Base-by-base conservation (phyloP, 2,888 invertebrate species). In the Orthonychiurus folsomi region DNA sequence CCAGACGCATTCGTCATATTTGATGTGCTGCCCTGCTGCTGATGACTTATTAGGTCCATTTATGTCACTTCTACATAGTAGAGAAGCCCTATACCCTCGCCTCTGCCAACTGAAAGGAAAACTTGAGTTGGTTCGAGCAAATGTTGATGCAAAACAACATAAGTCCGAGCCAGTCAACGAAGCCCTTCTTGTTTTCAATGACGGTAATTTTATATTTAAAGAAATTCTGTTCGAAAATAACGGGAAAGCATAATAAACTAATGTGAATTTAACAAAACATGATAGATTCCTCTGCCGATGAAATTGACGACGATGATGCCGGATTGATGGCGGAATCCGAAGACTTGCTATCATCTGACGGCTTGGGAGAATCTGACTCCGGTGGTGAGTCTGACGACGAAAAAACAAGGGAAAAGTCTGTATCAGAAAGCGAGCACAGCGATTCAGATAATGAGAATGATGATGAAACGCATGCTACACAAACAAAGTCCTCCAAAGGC, bases 11-110 rank as follows among this genome's bases (percentile, higher is more conserved):
- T 81, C 84, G 1, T 82, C 83, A 1, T 81, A 84, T 70, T 75
- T 86, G 23, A 78, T 85, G 74, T 81, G 85, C 2, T 83, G 84
- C 75, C 82, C 84, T 2, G 81, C 83, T 60, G 76, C 84, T 37
- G 77, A 81, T 3, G 81, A 82, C 37, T 74, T 81, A 18, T 76
- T 86, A 55, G 79, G 80, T 15, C 80, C 82, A 2, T 77, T 84
- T 66, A 77, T 84, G 72, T 81, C 81, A 65, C 78, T 81, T 53
- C 81, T 86, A 65, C 81, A 84, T 69, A 80, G 80, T 3, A 77
- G 85, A 69, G 76, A 82, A 56, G 76, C 77, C 18, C 75, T 83
- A 25, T 77, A 83, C 59, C 76, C 79, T 2, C 81, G 81, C 55
- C 75, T 85, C 64, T 81, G 80, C 55, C 79, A 79, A 72, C 76